Evolutionary conservation across 2,888 invertebrate genomes (phyloP).

Genomic region (Sesia bembeciformis): DNA sequence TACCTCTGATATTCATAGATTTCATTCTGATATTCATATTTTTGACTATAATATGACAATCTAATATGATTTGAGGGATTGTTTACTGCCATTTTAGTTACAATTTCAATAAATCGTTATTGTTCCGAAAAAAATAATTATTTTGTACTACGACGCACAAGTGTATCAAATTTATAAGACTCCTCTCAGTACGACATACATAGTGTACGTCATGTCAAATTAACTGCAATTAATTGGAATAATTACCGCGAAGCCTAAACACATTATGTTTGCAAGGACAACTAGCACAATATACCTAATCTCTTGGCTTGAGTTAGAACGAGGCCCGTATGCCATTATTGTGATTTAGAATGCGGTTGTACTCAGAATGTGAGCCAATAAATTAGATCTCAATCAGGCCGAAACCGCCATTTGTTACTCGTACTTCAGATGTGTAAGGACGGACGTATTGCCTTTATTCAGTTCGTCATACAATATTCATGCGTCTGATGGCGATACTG

Average conservation of each 20-base stretch:
- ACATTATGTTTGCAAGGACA: neutral
- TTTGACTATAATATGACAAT: no score
- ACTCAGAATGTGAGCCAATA: slow-evolving; percentile 61
- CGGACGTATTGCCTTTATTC: slow-evolving; percentile 7
- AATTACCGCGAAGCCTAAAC: neutral
- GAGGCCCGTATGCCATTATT: slow-evolving; percentile 52
- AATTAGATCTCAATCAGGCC: slow-evolving; percentile 69
- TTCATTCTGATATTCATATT: no score
- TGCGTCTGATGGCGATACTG: slow-evolving; percentile 8
- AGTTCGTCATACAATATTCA: slow-evolving; percentile 9
- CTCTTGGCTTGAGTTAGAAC: slow-evolving; percentile 38
- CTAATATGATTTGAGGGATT: no score
- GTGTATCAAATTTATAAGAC: no score
- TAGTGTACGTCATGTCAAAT: slow-evolving; percentile 17
- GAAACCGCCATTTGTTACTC: slow-evolving; percentile 58
- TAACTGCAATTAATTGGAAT: neutral
- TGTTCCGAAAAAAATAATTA: no score
- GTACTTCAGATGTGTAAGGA: slow-evolving; percentile 14
- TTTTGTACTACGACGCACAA: no score
- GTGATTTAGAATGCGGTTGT: slow-evolving; percentile 58
- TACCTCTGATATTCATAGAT: no score
- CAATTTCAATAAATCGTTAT: no score
- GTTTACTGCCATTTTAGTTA: no score
- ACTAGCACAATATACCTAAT: slow-evolving; percentile 26
- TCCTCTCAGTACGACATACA: neutral